Evolutionary conservation across 2,888 invertebrate species (phyloP), one percentile per base, ranked within the genome.

Genomic region (Calameuta pallipes): DNA sequence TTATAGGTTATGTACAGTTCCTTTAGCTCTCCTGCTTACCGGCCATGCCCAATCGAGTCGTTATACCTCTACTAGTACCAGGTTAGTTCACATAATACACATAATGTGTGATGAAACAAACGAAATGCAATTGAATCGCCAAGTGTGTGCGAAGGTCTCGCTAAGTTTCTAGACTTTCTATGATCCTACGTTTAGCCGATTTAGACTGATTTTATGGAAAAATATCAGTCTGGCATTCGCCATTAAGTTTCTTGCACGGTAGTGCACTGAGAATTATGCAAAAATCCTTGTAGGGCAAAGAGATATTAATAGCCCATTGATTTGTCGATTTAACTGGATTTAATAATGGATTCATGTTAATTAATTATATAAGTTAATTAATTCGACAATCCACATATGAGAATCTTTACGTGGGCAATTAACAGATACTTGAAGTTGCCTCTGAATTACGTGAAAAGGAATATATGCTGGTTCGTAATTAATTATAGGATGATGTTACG

Each of bases 91-190:
- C 41, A 41, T 41, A 56, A 56, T 56, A 56, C 41, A 56, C 23
- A 56, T 56, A 56, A 56, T 23, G 41, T 56, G 31, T 71, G 71
- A 71, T 71, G 71, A 31, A 71, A 71, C 31, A 33, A 71, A 71
- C 71, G 31, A 71, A 71, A 71, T 31, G 71, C 71, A 71, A 71
- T 71, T 71, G 13, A 71, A 71, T 71, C 71, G 31, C 71, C 31
- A 15, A 12, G 71, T 71, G 33, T 71, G 71, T 33, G 71, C 71
- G 71, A 71, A 71, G 71, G 71, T 33, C 71, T 71, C 31, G 4
- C 31, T 33, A 12, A 33, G 71, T 71, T 71, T 71, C 71, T 71
- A 71, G 6, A 71, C 71, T 71, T 71, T 71, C 71, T 71, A 71
- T 30, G 41, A 56, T 56, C 23, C 41, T 23, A 56, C 23, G 41